Base-by-base conservation (phyloP, 2,888 invertebrate genomes). In the Vesta saturnalis region DNA sequence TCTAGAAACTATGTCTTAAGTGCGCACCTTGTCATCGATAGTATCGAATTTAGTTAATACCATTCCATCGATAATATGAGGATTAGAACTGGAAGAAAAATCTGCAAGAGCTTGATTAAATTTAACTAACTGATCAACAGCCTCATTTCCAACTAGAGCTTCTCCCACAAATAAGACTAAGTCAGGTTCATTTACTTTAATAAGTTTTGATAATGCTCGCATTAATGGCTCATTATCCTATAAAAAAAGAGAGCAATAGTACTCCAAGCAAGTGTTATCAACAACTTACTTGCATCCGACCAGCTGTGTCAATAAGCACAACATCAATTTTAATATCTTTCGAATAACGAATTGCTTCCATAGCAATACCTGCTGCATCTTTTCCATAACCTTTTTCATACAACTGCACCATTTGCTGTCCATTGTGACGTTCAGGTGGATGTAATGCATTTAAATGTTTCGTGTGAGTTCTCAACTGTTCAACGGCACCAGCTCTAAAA, bases 21-120 rank as follows among this genome's bases (percentile, higher is more conserved):
- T 54, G 8, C 10, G n/a, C 59, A 67, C 93, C 88, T 99, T 99
- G 84, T 99, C 99, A 83, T 99, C 99, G 78, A 99, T 99, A 0
- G 99, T 99, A 84, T 99, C 99, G 85, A 99, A 99, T 86, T 99
- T 99, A 5, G 99, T 99, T 55, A 99, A 88, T 10, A 99, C 97
- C 77, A 99, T 99, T 58, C 99, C 99, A 85, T 99, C 99, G 76
- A 99, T 98, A 52, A 96, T 90, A 80, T 96, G 96, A 0, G 97
- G 96, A 64, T 85, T 85, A 0, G 91, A 88, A 61, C 77, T 83
- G 0, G 92, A 89, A 61, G 90, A 90, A 85, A 95, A 94, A 85
- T 99, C 99, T 5, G 98, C 98, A 47, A 99, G 86, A 0, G 99
- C 96, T 83, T 96, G 95, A 86, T 99, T 99, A 86, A 99, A 99